Percentiles rank a stretch among this genome's conserved stretches.
Evolutionary conservation across 2,113 vertebrate genomes (phyloP).

Genomic region (Protobothrops flavoviridis): DNA sequence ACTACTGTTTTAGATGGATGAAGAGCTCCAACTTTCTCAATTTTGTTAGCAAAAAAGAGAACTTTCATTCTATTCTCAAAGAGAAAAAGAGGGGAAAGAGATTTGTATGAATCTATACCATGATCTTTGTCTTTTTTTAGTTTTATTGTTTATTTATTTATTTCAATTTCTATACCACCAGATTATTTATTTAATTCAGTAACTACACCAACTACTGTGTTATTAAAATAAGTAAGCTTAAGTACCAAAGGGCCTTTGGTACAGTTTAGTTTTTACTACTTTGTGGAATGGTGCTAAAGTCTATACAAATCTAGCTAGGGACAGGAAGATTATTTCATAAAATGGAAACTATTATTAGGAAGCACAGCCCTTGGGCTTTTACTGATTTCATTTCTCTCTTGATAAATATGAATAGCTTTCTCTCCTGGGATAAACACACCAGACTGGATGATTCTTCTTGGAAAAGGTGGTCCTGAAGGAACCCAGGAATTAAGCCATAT

Average conservation of each 20-base stretch:
- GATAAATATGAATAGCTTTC: neutral
- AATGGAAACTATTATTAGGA: neutral
- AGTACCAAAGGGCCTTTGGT: neutral
- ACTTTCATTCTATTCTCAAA: neutral
- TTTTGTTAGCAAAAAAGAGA: rapidly evolving
- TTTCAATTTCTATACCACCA: neutral
- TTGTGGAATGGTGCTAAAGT: neutral
- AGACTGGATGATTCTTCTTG: neutral
- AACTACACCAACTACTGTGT: neutral
- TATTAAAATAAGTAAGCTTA: neutral
- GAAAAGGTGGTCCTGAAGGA: neutral
- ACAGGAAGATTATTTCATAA: neutral
- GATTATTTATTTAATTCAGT: neutral
- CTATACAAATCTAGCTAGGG: neutral
- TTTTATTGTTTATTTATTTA: neutral
- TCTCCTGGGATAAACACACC: neutral
- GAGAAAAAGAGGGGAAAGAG: neutral
- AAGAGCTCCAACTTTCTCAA: rapidly evolving
- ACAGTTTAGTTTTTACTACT: neutral
- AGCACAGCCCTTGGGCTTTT: neutral
- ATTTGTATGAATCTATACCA: neutral
- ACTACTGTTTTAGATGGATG: neutral
- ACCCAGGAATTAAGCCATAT: neutral
- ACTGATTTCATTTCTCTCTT: neutral
- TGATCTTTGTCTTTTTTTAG: neutral